These are phyloP conservation scores for Strigamia maritima DNA, from an alignment of 2,888 invertebrate genomes.

Conservation along the genomic window DNA sequence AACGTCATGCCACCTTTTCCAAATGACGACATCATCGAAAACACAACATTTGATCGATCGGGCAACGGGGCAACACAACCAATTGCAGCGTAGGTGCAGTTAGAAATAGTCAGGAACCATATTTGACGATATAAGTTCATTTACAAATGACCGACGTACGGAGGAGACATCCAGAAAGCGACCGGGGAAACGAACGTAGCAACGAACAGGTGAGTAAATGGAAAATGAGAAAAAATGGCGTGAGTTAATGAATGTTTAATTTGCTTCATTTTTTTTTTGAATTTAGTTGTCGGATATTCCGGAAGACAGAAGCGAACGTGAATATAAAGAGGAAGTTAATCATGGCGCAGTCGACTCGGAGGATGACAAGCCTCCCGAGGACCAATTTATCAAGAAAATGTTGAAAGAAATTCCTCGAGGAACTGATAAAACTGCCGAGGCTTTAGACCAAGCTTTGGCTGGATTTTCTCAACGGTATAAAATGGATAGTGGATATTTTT, in stretches of 20 bases:
- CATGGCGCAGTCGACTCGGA: conserved; percentile 55
- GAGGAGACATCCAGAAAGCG: background rate
- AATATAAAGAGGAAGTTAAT: conserved; percentile 30
- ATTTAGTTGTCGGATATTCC: conserved; percentile 28
- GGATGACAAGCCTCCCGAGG: conserved; percentile 56
- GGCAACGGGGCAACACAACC: too few species aligned
- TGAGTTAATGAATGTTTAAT: background rate
- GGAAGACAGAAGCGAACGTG: background rate
- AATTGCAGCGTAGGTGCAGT: too few species aligned
- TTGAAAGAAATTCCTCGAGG: conserved; percentile 80
- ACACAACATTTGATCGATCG: too few species aligned
- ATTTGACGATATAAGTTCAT: too few species aligned
- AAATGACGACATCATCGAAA: too few species aligned
- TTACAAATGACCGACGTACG: background rate
- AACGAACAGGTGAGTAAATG: background rate
- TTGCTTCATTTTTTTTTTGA: background rate
- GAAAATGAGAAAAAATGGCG: background rate
- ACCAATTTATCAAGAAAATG: conserved; percentile 59
- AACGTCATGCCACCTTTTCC: too few species aligned
- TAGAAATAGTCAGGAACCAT: too few species aligned
- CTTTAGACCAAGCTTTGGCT: conserved; percentile 74
- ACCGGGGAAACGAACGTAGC: background rate
- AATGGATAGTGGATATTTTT: too few species aligned
- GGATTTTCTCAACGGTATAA: conserved; percentile 76
- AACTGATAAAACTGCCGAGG: conserved; percentile 84